Conservation (phyloP, 2,888 invertebrate genomes). For the Catocala fraxini region DNA sequence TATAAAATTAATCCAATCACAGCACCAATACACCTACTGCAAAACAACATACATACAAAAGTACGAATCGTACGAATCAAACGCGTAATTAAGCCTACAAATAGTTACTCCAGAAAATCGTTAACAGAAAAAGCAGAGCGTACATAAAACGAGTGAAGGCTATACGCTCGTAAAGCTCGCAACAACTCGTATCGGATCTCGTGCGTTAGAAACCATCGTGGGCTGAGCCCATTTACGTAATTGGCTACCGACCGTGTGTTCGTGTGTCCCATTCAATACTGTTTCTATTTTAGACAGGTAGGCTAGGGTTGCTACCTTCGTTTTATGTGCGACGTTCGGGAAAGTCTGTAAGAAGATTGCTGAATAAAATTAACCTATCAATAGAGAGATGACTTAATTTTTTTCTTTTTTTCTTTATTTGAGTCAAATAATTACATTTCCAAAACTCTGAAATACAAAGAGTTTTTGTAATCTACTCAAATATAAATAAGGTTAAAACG, state of each 20-base stretch:
- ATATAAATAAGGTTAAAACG: too few relatives aligned
- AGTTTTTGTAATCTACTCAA: too few relatives aligned
- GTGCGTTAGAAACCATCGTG: conserved; percentile 35
- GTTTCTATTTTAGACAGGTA: conserved; percentile 18
- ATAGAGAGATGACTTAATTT: too few relatives aligned
- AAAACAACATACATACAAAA: background rate
- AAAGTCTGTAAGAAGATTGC: too few relatives aligned
- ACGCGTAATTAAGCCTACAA: conserved; percentile 19
- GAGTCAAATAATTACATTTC: too few relatives aligned
- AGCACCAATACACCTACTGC: too few relatives aligned
- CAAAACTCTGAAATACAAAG: too few relatives aligned
- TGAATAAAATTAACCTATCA: too few relatives aligned
- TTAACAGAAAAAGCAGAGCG: background rate
- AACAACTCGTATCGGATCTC: conserved; percentile 18
- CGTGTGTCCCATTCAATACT: conserved; percentile 35
- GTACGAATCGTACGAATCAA: background rate
- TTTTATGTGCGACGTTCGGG: background rate
- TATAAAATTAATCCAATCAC: too few relatives aligned
- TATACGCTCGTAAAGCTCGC: conserved; percentile 6
- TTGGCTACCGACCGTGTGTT: conserved; percentile 28
- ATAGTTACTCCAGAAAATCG: conserved; percentile 4
- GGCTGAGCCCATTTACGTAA: conserved; percentile 45
- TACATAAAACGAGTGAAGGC: background rate
- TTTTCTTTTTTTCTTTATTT: too few relatives aligned
- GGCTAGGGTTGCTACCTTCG: conserved; percentile 1